A percentile compares a stretch with the other conserved stretches of the same genome.
phyloP scores from a whole-genome alignment of 2,888 invertebrate species.

The Lithosia quadra region DNA sequence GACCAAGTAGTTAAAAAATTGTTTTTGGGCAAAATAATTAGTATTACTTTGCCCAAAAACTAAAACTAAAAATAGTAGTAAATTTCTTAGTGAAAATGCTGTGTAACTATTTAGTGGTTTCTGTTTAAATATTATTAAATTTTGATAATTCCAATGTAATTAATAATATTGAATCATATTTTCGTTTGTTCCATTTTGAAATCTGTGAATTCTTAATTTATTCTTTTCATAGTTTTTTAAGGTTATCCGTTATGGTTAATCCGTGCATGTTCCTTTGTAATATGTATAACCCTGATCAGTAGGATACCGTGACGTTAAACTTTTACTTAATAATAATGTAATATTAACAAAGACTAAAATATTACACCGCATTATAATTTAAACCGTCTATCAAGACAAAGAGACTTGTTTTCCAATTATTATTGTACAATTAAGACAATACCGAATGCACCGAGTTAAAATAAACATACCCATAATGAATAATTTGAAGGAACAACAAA shows the following conservation, averaged over 20 bases:
- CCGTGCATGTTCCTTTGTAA: background rate
- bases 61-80: too few species aligned
- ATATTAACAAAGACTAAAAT: background rate
- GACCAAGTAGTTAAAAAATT: background rate
- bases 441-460: constrained; percentile 31
- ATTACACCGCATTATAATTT: background rate
- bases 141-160: background rate
- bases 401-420: constrained; percentile 30
- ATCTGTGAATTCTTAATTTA: too few species aligned
- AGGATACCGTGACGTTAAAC: background rate
- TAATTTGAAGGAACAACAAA: constrained; percentile 44
- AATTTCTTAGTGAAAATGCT: background rate
- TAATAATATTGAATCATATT: background rate
- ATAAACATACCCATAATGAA: constrained; percentile 35
- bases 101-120: too few species aligned
- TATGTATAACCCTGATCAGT: background rate
- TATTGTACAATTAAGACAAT: constrained; percentile 32
- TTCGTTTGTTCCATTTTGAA: too few species aligned
- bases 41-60: too few species aligned
- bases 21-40: background rate
- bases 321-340: background rate
- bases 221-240: too few species aligned
- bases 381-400: constrained; percentile 4
- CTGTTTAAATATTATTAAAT: too few species aligned
- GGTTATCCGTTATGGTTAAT: too few species aligned